Base-by-base conservation (phyloP, 2,113 vertebrate genomes). In the Pomatostomus ruficeps region DNA sequence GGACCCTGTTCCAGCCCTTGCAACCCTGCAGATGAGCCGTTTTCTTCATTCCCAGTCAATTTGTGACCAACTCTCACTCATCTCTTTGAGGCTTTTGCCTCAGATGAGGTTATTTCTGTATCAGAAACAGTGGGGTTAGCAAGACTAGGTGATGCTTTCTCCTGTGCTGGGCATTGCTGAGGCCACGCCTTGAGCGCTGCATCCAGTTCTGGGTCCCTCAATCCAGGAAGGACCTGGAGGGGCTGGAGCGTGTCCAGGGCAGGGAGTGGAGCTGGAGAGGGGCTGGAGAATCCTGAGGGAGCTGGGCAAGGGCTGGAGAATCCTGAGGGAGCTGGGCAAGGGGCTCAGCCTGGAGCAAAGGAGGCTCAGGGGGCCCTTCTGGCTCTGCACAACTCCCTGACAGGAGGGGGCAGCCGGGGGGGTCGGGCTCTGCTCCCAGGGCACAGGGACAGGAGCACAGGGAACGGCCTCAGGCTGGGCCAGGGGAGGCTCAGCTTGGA, bases 41-140 rank as follows among this genome's bases (percentile, higher is more conserved):
- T 40, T 23, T 13, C 5, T 0, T 29, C 57, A 26, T 1, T 36
- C 10, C 26, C 10, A 24, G 5, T 33, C 0, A 1, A 36, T 28
- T 21, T 15, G 19, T 43, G 31, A 49, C 36, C 25, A 20, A 23
- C 22, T 42, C 22, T 21, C 22, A 8, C 31, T 57, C 43, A 12
- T 26, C 21, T 48, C 49, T 40, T 22, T 3, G 14, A 55, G 14
- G 18, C 18, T 63, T 48, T 57, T 42, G 49, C 21, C 31, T 25
- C 31, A 26, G 6, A 2, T 11, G 14, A 42, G 25, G 14, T 23
- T 0, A 31, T 26, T 38, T 36, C 49, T 36, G 21, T 26, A 31
- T 5, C 21, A 55, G 21, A 25, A n/a, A 35, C 14, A 31, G 35
- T 9, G 29, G 6, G 11, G 48, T n/a, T 28, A 28, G 8, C 25